Evolutionary conservation across 2,113 vertebrate species (phyloP).

Genomic region (Cyprinodon brontotheroides): DNA sequence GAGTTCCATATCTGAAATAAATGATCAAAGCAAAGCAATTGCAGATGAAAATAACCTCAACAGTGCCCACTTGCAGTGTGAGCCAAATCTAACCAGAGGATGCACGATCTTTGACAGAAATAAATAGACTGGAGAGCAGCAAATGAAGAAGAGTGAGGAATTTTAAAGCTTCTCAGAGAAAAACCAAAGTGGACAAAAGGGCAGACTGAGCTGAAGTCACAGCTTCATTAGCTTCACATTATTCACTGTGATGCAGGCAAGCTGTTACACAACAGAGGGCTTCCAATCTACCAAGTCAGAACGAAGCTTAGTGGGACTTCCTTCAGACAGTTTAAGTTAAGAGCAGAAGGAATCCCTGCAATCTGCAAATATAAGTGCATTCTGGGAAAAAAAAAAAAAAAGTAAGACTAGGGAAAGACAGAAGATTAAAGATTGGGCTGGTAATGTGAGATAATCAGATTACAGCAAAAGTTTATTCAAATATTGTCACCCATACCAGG

Average conservation of each 20-base stretch:
- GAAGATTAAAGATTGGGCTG: neutral
- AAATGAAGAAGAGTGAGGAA: slow-evolving; percentile 9
- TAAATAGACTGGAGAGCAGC: neutral
- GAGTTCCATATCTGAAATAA: slow-evolving; percentile 10
- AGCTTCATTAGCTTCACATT: slow-evolving; percentile 48
- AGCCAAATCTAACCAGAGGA: slow-evolving; percentile 3
- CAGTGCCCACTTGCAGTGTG: neutral
- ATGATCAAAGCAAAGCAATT: slow-evolving; percentile 17
- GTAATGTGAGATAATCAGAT: neutral
- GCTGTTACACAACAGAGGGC: slow-evolving; percentile 20
- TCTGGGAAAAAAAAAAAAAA: neutral
- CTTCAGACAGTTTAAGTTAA: neutral
- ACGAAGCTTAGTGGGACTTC: slow-evolving; percentile 2
- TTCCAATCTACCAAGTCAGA: slow-evolving; percentile 11
- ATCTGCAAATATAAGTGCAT: neutral
- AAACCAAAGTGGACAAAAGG: neutral
- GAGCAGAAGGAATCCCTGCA: neutral
- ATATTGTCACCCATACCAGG: too few relatives aligned
- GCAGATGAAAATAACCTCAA: slow-evolving; percentile 13
- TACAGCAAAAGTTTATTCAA: too few relatives aligned
- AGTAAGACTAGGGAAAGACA: neutral
- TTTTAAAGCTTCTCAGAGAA: slow-evolving; percentile 9
- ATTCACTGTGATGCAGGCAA: slow-evolving; percentile 26
- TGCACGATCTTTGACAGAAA: neutral
- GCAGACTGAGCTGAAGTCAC: slow-evolving; percentile 17